Percentiles rank a stretch among this genome's conserved stretches.
Evolutionary conservation across 2,797 vertebrate genomes (phyloP).

Genomic region (Pogonophryne albipinna): DNA sequence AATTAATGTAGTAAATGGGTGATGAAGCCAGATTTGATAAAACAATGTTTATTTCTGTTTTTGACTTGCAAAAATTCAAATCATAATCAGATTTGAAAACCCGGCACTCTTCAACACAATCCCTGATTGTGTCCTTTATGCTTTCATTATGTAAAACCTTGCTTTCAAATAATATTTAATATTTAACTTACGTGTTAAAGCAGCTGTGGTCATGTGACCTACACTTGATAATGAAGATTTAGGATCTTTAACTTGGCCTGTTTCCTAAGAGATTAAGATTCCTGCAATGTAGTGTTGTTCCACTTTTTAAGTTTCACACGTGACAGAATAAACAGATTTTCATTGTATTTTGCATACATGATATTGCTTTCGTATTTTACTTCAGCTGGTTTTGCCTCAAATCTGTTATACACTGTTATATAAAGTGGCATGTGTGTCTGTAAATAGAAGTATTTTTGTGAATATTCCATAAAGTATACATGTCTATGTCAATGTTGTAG

Average conservation of each 20-base stretch:
- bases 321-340: constrained; percentile 76
- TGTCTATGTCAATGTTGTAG: constrained; percentile 97
- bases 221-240: constrained; percentile 43
- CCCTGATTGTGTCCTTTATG: constrained; percentile 36
- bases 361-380: constrained; percentile 89
- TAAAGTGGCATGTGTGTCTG: constrained; percentile 88
- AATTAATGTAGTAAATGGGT: constrained; percentile 44
- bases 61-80: constrained; percentile 34
- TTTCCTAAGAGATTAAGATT: constrained; percentile 62
- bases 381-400: constrained; percentile 88
- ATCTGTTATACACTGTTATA: constrained; percentile 89
- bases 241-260: constrained; percentile 52
- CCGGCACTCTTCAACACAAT: constrained; percentile 17
- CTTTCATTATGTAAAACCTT: constrained; percentile 53
- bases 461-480: constrained; percentile 90
- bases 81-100: constrained; percentile 46
- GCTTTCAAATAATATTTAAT: no score
- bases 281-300: constrained; percentile 66
- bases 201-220: constrained; percentile 54
- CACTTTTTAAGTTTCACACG: constrained; percentile 74
- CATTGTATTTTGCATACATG: constrained; percentile 83
- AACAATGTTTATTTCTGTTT: constrained; percentile 22
- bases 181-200: constrained; percentile 35
- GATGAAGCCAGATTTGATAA: constrained; percentile 30
- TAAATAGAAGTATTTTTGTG: constrained; percentile 85